Evolutionary conservation across 2,797 vertebrate genomes (phyloP), one percentile per base, ranked within the genome.

Genomic region (Clarias fuscus): DNA sequence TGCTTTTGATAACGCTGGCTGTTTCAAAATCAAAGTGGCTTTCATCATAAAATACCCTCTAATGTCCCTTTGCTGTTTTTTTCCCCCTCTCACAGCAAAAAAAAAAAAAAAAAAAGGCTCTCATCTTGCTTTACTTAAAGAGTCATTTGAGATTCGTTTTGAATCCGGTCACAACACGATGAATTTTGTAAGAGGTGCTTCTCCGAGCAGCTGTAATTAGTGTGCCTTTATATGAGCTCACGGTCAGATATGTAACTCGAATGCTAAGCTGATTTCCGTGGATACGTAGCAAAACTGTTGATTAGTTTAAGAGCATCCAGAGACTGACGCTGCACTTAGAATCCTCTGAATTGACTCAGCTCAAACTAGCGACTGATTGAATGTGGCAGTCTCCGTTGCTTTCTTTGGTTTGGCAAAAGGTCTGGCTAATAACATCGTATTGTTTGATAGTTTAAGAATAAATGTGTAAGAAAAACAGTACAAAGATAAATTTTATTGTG

Each of bases 21-120:
- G 83, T 84, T 85, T 82, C 72, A 48, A 85, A 82, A 85, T 87
- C 86, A 89, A 87, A 87, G 75, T 18, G 7, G 17, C 59, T 87
- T 86, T 85, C 61, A 83, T 80, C 86, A 87, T 18, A 73, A 85
- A 83, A 70, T 62, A 76, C 56, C 83, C 72, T 76, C 72, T 84
- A 71, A 76, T 68, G 70, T 82, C 81, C 79, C 83, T 82, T 86
- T 5, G 61, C 73, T 59, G n/a, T 37, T 40, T 70, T 30, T 56
- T n/a, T 17, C 5, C 2, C 6, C 30, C 13, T 43, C 70, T 78
- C n/a, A 48, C 43, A 18, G 27, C 22, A 15, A 64, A 82, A 77
- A 70, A 77, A 70, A n/a, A 53, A 37, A 37, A 37, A 37, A 37
- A 37, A 37, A 61, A 20, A 56, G 5, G 7, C 59, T 75, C 65